phyloP scores from a whole-genome alignment of 2,888 invertebrate species.

The Hypselothyrea guttata region DNA sequence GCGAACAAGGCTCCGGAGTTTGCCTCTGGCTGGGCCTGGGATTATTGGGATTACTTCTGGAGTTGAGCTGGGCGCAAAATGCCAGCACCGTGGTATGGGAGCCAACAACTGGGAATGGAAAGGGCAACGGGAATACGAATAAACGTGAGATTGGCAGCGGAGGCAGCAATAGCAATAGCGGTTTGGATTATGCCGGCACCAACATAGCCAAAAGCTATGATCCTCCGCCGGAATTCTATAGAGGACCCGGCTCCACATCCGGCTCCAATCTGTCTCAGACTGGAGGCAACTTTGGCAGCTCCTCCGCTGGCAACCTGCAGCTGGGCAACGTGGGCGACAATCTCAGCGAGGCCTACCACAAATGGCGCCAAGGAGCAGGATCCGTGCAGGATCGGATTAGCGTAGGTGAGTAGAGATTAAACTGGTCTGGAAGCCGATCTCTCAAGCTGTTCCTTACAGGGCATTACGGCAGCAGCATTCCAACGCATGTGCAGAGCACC shows the following conservation, averaged over 20 bases:
- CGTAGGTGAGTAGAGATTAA: slow-evolving; percentile 69
- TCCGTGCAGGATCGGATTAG: slow-evolving; percentile 74
- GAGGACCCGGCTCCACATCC: slow-evolving; percentile 62
- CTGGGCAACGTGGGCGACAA: slow-evolving; percentile 49
- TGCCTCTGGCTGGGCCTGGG: slow-evolving; percentile 20
- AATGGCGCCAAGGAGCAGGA: slow-evolving; percentile 64
- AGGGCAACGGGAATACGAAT: slow-evolving; percentile 22
- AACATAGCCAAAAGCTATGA: slow-evolving; percentile 75
- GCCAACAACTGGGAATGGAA: slow-evolving; percentile 30
- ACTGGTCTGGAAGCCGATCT: background rate
- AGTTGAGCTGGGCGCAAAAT: slow-evolving; percentile 37
- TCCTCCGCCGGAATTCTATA: slow-evolving; percentile 79
- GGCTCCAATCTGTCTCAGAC: slow-evolving; percentile 2
- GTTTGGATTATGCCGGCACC: slow-evolving; percentile 56
- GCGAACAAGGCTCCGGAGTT: slow-evolving; percentile 32
- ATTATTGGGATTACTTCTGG: slow-evolving; percentile 6
- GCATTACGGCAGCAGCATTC: slow-evolving; percentile 55
- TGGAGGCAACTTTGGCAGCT: slow-evolving; percentile 6
- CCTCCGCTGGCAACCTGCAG: slow-evolving; percentile 18
- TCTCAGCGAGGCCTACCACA: slow-evolving; percentile 62
- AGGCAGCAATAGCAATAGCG: slow-evolving; percentile 21
- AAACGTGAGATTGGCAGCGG: slow-evolving; percentile 36
- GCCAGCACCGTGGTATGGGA: slow-evolving; percentile 43
- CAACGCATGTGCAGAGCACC: slow-evolving; percentile 32
- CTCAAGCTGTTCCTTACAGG: slow-evolving; percentile 41